Base-by-base conservation (phyloP, 2,888 invertebrate species). In the Sphaeridia pumilis region DNA sequence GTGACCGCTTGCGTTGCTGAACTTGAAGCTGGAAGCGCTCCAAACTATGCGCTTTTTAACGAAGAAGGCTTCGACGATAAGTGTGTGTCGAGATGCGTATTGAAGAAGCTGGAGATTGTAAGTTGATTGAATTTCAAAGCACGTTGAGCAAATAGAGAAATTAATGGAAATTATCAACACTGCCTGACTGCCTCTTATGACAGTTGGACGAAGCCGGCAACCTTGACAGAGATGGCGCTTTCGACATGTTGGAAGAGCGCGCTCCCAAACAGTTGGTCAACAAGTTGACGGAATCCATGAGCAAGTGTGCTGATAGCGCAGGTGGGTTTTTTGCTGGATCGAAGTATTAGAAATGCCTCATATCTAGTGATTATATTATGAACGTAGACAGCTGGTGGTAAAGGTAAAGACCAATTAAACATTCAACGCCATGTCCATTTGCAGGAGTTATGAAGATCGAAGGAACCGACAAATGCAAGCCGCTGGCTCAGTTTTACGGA, bases 71-170 rank as follows among this genome's bases (percentile, higher is more conserved):
- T 58, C 24, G 53, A 62, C 25, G 60, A 60, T 43, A 57, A 59
- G 60, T 59, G 62, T 38, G 26, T 56, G 1, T 54, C 52, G 17
- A 60, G 58, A 46, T 63, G 62, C 41, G 46, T 60, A 10, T 14
- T 63, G 42, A 48, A 45, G 10, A 46, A 53, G 20, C 42, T 60
- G 20, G 59, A 63, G 35, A n/a, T 59, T 56, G 60, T 62, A 55
- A 57, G 46, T 31, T 38, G 12, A n/a, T 53, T 10, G 28, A 27
- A 36, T 10, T 28, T 21, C 12, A 2, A 17, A 7, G 22, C 25
- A 28, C 38, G 31, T 35, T 25, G 26, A 20, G 5, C 7, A 14
- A 17, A 21, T n/a, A 44, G 26, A 10, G 20, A 42, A 26, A 38
- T 14, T 36, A 25, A 25, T 46, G 17, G 22, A 27, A 46, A 31